Evolutionary conservation across 2,113 vertebrate species (phyloP).

Genomic region (Cephalopholis sonnerati): DNA sequence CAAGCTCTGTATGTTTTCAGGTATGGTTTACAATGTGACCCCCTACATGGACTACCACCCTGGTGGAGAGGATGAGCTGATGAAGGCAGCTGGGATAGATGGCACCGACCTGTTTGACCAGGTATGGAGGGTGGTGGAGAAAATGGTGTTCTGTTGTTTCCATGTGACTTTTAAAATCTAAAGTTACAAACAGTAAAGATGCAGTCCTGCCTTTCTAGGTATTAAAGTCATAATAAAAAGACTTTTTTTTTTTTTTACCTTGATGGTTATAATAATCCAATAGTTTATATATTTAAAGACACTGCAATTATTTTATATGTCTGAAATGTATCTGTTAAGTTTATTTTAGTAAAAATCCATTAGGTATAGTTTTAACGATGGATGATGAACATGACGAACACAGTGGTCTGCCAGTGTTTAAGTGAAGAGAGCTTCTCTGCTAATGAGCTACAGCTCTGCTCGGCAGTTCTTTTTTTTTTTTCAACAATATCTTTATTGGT

Average conservation of each 20-base stretch:
- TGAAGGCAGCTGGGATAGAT: constrained; percentile 94
- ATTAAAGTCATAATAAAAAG: neutral
- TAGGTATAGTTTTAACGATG: neutral
- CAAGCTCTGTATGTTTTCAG: constrained; percentile 74
- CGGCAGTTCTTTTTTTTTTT: no score
- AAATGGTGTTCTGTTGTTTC: neutral
- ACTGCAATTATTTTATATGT: neutral
- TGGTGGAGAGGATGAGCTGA: constrained; percentile 95
- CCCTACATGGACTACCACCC: constrained; percentile 98
- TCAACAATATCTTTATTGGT: no score
- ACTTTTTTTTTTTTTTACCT: neutral
- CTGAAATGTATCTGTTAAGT: neutral
- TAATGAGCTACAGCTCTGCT: neutral
- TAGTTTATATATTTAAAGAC: neutral
- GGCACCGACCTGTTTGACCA: constrained; percentile 97
- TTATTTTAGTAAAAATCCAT: no score
- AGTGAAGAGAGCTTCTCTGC: neutral
- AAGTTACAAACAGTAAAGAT: neutral
- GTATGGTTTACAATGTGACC: constrained; percentile 95
- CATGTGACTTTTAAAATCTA: neutral
- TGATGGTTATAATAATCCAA: neutral
- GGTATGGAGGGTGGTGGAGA: constrained; percentile 77
- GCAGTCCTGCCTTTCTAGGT: neutral
- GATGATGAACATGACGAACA: neutral
- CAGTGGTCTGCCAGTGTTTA: neutral